Evolutionary conservation across 1,140 invertebrate species (phyloP).

Genomic region (Euglossa dilemma): DNA sequence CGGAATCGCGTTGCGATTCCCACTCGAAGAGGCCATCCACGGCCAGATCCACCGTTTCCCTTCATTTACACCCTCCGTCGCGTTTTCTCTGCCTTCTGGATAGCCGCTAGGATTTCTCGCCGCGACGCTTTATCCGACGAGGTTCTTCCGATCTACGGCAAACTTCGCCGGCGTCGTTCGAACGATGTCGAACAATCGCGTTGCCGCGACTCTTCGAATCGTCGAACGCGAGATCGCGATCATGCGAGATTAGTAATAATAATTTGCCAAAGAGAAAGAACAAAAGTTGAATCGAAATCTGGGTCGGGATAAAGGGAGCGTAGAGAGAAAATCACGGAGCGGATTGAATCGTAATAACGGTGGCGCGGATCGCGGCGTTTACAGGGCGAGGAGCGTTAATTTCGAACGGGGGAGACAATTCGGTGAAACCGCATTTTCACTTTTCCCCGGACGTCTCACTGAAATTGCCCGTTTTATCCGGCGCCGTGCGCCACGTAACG

Average conservation of each 20-base stretch:
- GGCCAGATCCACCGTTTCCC: slow-evolving; percentile 12
- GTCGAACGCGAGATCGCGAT: no score
- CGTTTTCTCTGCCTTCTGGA: neutral
- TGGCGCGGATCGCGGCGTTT: neutral
- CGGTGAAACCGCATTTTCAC: neutral
- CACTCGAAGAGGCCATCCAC: slow-evolving; percentile 38
- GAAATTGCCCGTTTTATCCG: slow-evolving; percentile 25
- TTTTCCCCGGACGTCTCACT: neutral
- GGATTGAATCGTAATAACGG: neutral
- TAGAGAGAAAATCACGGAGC: neutral
- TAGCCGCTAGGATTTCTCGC: neutral
- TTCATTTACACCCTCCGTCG: neutral
- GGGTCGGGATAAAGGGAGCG: neutral
- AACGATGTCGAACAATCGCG: no score
- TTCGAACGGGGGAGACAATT: neutral
- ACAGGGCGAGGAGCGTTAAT: neutral
- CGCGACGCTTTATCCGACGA: no score
- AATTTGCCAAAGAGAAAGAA: no score
- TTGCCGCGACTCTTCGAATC: no score
- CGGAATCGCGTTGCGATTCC: slow-evolving; percentile 60
- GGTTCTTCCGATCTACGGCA: no score
- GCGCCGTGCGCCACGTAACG: neutral
- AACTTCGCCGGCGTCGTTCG: neutral
- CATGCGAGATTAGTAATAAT: no score
- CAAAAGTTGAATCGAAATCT: no score